Evolutionary conservation across 2,888 invertebrate species (phyloP).

Genomic region (Alcis repandata): DNA sequence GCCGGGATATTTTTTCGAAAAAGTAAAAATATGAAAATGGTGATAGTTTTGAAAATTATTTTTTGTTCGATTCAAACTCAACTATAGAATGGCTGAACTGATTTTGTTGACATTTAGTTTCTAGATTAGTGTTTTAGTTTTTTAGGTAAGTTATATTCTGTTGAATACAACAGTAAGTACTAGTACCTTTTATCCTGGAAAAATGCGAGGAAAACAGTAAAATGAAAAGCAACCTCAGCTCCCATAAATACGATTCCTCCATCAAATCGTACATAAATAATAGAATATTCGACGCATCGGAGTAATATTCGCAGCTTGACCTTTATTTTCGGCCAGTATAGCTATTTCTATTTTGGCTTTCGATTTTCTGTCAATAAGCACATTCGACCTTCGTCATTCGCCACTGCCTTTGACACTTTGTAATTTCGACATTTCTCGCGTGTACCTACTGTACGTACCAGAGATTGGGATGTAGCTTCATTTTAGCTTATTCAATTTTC

Average conservation of each 20-base stretch:
- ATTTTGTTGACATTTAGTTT: too few species aligned
- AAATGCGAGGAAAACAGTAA: constrained; percentile 2
- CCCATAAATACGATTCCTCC: constrained; percentile 17
- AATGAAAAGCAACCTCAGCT: not conserved
- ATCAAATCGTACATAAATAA: constrained; percentile 26
- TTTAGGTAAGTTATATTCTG: too few species aligned
- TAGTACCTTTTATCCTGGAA: not conserved
- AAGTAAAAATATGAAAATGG: too few species aligned
- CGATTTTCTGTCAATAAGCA: constrained; percentile 50
- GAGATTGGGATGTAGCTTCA: constrained; percentile 30
- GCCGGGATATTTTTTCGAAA: too few species aligned
- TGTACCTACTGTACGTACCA: constrained; percentile 20
- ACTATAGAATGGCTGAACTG: too few species aligned
- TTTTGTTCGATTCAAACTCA: too few species aligned
- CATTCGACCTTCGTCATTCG: constrained; percentile 49
- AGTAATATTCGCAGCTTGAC: constrained; percentile 38
- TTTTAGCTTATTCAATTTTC: constrained; percentile 37
- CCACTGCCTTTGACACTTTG: constrained; percentile 49
- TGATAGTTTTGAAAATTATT: too few species aligned
- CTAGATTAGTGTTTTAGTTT: too few species aligned
- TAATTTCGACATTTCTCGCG: constrained; percentile 43
- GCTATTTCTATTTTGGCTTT: constrained; percentile 46
- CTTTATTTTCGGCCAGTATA: constrained; percentile 43
- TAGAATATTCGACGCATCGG: constrained; percentile 13
- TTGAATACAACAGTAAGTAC: too few species aligned